phyloP scores from a whole-genome alignment of 92 coral and sea anemone species.

The Porites rus region DNA sequence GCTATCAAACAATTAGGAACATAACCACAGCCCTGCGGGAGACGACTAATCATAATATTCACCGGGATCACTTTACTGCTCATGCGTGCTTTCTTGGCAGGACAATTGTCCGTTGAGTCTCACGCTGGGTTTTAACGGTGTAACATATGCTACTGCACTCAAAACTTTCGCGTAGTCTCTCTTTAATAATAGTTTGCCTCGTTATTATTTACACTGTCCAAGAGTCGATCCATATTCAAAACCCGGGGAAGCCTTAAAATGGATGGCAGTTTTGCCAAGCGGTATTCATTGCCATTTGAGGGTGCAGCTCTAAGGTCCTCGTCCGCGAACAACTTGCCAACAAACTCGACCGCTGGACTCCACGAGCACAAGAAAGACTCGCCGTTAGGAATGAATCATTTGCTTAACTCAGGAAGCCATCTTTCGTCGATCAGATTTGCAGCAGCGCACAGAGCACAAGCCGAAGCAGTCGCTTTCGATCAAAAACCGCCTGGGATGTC shows the following conservation, averaged over 20 bases:
- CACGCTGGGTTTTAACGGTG: slow-evolving; percentile 97
- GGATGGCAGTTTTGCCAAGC: slow-evolving; percentile 86
- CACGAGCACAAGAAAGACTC: slow-evolving; percentile 77
- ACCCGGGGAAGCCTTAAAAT: slow-evolving; percentile 76
- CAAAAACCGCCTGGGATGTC: slow-evolving; percentile 92
- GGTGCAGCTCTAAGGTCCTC: slow-evolving; percentile 71
- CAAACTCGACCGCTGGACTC: slow-evolving; percentile 70
- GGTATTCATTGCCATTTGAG: slow-evolving; percentile 78
- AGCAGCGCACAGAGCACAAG: slow-evolving; percentile 79
- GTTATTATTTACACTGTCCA: slow-evolving; percentile 84
- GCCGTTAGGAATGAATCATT: slow-evolving; percentile 89
- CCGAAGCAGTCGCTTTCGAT: slow-evolving; percentile 86
- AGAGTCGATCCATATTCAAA: slow-evolving; percentile 90
- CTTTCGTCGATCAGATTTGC: slow-evolving; percentile 88
- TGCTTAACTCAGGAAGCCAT: slow-evolving; percentile 85
- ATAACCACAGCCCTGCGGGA: slow-evolving; percentile 96
- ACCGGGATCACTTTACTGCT: slow-evolving; percentile 87
- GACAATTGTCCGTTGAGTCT: slow-evolving; percentile 82
- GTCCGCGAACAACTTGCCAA: slow-evolving; percentile 71
- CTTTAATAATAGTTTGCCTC: slow-evolving; percentile 86
- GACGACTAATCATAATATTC: slow-evolving; percentile 90
- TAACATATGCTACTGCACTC: slow-evolving; percentile 95
- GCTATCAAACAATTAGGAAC: slow-evolving; percentile 98
- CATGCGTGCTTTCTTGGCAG: slow-evolving; percentile 85
- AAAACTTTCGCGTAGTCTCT: slow-evolving; percentile 84